Percentiles rank a stretch among this genome's conserved stretches.
phyloP scores from a whole-genome alignment of 1,140 invertebrate genomes.

The Pseudomyrmex gracilis region DNA sequence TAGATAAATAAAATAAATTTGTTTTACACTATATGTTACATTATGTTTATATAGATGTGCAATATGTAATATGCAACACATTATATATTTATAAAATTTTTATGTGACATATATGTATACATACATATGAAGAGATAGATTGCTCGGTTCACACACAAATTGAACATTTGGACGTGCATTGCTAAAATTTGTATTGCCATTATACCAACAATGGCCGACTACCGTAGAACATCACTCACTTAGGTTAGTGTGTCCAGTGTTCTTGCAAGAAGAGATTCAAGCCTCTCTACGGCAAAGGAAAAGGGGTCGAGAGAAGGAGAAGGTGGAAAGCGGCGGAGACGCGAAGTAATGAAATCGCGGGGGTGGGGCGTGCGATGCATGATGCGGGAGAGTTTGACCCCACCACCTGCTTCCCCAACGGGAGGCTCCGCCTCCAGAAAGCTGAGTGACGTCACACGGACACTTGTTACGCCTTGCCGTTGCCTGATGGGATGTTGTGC shows the following conservation, averaged over 20 bases:
- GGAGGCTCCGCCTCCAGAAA: constrained; percentile 83
- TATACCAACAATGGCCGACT: constrained; percentile 3
- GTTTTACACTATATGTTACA: neutral
- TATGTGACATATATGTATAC: too few species aligned
- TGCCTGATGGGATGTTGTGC: constrained; percentile 53
- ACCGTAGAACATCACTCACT: neutral
- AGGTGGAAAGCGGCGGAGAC: constrained; percentile 65
- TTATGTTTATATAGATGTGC: too few species aligned
- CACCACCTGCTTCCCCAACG: constrained; percentile 73
- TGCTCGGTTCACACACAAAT: too few species aligned
- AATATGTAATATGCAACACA: neutral
- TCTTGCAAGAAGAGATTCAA: constrained; percentile 35
- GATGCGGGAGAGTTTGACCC: constrained; percentile 78
- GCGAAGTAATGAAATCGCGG: constrained; percentile 70
- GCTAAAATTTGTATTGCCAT: neutral
- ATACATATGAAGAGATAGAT: too few species aligned
- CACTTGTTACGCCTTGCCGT: constrained; percentile 85
- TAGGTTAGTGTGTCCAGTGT: neutral
- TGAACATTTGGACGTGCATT: too few species aligned
- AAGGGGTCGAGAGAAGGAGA: constrained; percentile 62
- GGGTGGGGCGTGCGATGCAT: constrained; percentile 79
- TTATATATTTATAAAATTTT: neutral
- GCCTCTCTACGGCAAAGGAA: constrained; percentile 60
- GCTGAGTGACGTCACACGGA: constrained; percentile 82
- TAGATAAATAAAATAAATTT: neutral